Evolutionary conservation across 1,140 invertebrate genomes (phyloP).

Genomic region (Cheumatopsyche charites): DNA sequence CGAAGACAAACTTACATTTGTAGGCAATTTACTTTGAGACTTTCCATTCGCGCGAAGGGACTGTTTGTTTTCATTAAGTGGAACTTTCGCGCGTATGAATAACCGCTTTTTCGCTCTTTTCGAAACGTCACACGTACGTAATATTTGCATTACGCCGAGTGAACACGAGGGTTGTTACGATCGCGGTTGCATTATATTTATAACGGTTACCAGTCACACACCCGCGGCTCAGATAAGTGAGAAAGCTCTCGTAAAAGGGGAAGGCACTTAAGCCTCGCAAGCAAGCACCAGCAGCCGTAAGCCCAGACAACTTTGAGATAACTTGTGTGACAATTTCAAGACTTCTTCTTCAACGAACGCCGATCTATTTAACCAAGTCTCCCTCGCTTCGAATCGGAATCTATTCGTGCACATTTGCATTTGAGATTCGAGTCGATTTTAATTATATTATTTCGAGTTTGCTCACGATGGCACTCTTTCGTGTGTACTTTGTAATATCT

Average conservation of each 20-base stretch:
- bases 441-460: neutral
- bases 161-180: neutral
- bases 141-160: neutral
- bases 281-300: slow-evolving; percentile 43
- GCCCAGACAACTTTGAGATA: slow-evolving; percentile 48
- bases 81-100: slow-evolving; percentile 28
- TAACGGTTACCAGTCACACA: slow-evolving; percentile 38
- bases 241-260: slow-evolving; percentile 43
- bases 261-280: slow-evolving; percentile 46
- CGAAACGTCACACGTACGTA: neutral
- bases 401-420: neutral
- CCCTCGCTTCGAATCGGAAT: neutral
- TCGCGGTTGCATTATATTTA: slow-evolving; percentile 36
- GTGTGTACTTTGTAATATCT: neutral
- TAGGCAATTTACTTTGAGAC: slow-evolving; percentile 49
- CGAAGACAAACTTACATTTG: slow-evolving; percentile 49
- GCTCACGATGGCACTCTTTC: neutral
- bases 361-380: slow-evolving; percentile 42
- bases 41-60: slow-evolving; percentile 40
- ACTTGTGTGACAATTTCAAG: slow-evolving; percentile 49
- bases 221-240: slow-evolving; percentile 44
- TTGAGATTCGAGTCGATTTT: neutral
- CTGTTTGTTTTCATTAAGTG: slow-evolving; percentile 49
- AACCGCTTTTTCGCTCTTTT: neutral
- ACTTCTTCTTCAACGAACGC: slow-evolving; percentile 47